A percentile compares a stretch with the other conserved stretches of the same genome.
Evolutionary conservation across 2,113 vertebrate genomes (phyloP).

Genomic region (Crotalus horridus): DNA sequence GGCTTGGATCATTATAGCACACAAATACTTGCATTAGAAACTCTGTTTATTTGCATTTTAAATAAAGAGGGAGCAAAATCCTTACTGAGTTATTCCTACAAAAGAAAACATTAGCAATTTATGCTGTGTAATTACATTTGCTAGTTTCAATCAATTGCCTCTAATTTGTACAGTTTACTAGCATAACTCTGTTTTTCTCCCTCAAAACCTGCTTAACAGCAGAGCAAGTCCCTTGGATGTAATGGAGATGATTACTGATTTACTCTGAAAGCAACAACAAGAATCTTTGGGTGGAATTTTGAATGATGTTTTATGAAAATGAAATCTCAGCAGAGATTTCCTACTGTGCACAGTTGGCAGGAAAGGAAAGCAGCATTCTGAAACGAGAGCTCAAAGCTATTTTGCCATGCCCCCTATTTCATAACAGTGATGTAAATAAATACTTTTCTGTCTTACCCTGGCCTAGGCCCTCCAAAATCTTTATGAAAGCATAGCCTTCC

Average conservation of each 20-base stretch:
- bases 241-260: constrained; percentile 18
- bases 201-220: constrained; percentile 38
- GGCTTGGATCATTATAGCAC: background rate
- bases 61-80: constrained; percentile 35
- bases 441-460: background rate
- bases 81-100: constrained; percentile 47
- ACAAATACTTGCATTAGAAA: background rate
- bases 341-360: background rate
- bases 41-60: constrained; percentile 45
- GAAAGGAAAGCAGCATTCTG: background rate
- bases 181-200: constrained; percentile 23
- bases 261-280: constrained; percentile 13
- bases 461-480: background rate
- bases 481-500: background rate
- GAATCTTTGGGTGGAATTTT: constrained; percentile 6
- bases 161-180: constrained; percentile 33
- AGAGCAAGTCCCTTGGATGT: background rate
- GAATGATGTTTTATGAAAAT: constrained; percentile 16
- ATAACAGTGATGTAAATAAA: background rate
- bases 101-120: constrained; percentile 57
- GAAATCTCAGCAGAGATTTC: constrained; percentile 13
- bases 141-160: constrained; percentile 48
- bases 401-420: background rate
- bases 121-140: constrained; percentile 54
- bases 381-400: background rate